Evolutionary conservation across 2,113 vertebrate genomes (phyloP), one percentile per base, ranked within the genome.

Genomic region (Podiceps cristatus): DNA sequence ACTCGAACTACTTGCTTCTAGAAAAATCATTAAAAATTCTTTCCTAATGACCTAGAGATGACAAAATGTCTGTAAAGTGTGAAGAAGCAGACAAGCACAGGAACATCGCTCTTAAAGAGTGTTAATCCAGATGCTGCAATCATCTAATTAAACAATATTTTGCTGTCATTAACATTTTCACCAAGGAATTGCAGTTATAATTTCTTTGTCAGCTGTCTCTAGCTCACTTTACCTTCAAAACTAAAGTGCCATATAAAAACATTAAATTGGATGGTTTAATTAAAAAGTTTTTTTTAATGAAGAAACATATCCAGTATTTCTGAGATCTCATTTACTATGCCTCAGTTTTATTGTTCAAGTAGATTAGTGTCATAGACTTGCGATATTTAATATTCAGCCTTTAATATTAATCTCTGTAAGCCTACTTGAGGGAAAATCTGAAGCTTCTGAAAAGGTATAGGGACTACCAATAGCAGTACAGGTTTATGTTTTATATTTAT

Each of bases 81-180:
- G 98, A 98, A 98, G 98, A 97, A 96, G 98, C 98, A 99, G 99
- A 99, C 99, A 99, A 98, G 98, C 97, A 95, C 97, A 98, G 98
- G 98, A 98, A 98, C 97, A 98, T 98, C 90, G 96, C 98, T 98
- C 98, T 97, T 98, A 98, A 98, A 98, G 98, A 98, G 99, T 99
- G 99, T 97, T 99, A 99, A 99, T 98, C 98, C 98, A 98, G 98
- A 98, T 98, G 98, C 98, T 96, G 98, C 98, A 97, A 97, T 99
- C 98, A 98, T 99, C 99, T 99, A 99, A 99, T 99, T 99, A 99
- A 99, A 99, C 99, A 99, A 99, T 99, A 99, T 99, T 99, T 99
- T 98, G 97, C 98, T 98, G 98, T 99, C 99, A 99, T 99, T 99
- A 99, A 99, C 99, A 99, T 99, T 98, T 98, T 98, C 98, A 98